Evolutionary conservation across 35 echinoderm and acorn worm species (phyloP), one percentile per base, ranked within the genome.

Genomic region (Ptychodera flava): DNA sequence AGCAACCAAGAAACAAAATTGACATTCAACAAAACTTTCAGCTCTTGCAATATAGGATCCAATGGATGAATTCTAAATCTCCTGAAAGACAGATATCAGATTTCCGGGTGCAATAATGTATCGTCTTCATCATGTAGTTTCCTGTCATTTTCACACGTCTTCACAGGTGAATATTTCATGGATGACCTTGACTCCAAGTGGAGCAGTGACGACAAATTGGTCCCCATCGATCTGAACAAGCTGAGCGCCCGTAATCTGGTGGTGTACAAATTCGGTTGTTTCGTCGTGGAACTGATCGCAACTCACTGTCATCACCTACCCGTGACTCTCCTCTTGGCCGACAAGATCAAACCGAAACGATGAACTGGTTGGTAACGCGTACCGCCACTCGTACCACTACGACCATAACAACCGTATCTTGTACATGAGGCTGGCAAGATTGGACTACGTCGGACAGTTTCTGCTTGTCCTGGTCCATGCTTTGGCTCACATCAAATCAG

Each of bases 371-470:
- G 37, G 89, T 28, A 97, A 97, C 76, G 89, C 92, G 22, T 97
- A 93, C 83, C 89, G 95, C 30, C 93, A 97, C 92, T 97, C 95
- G 0, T 97, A 94, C 80, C 92, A 94, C 84, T 97, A 89, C 29
- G 95, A 97, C 33, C 92, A 97, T 64, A 16, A 35, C 32, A 97
- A 92, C 45, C 79, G 84, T 27, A 94, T 97, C 81, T 78, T 97
- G 75, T 97, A 97, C 36, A 77, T 97, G 38, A 77, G 95, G 15
- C 30, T 87, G 29, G 92, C 84, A 0, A 82, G 95, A 78, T 81
- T 97, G 78, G 90, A 91, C 29, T 91, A 78, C 16, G 90, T 97
- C 0, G 95, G 95, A 16, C 92, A 97, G 30, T 97, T 97, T 30
- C 36, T 97, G 81, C 38, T 97, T 36, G 95, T 97, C 0, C 35